Percentiles rank a stretch among this genome's conserved stretches.
These are phyloP conservation scores for Polyergus mexicanus DNA, from an alignment of 1,140 invertebrate genomes.

Conservation along the genomic window DNA sequence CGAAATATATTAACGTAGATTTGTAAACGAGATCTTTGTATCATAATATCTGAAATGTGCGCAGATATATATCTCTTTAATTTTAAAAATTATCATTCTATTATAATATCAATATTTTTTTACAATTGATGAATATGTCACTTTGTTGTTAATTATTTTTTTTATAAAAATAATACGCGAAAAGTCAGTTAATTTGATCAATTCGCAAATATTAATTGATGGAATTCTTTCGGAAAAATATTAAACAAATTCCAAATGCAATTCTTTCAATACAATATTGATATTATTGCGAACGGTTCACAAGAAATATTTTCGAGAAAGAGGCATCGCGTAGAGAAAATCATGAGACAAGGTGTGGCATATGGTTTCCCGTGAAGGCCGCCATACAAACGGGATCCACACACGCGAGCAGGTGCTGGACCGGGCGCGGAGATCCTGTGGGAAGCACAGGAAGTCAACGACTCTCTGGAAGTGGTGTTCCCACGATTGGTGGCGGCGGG, in stretches of 20 bases:
- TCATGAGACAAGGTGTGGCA: background rate
- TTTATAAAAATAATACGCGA: background rate
- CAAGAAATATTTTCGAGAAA: conserved; percentile 3
- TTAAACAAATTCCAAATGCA: background rate
- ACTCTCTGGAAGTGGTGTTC: conserved; percentile 86
- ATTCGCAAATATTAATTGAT: background rate
- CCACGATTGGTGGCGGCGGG: conserved; percentile 83
- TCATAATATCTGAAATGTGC: background rate
- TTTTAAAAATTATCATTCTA: background rate
- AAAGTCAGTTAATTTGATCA: background rate
- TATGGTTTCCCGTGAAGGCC: conserved; percentile 35
- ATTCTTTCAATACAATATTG: background rate
- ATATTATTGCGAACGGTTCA: background rate
- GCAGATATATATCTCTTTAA: background rate
- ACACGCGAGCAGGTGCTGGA: conserved; percentile 81
- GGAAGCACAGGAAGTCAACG: conserved; percentile 87
- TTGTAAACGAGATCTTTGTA: conserved; percentile 11
- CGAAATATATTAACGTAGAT: background rate
- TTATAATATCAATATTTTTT: background rate
- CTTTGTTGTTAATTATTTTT: background rate
- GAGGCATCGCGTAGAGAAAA: background rate
- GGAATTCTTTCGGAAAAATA: background rate
- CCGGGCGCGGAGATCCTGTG: conserved; percentile 82
- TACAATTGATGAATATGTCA: background rate
- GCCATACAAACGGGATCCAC: conserved; percentile 60